Conservation (phyloP, 2,113 vertebrate genomes). For the Uropsilus gracilis region DNA sequence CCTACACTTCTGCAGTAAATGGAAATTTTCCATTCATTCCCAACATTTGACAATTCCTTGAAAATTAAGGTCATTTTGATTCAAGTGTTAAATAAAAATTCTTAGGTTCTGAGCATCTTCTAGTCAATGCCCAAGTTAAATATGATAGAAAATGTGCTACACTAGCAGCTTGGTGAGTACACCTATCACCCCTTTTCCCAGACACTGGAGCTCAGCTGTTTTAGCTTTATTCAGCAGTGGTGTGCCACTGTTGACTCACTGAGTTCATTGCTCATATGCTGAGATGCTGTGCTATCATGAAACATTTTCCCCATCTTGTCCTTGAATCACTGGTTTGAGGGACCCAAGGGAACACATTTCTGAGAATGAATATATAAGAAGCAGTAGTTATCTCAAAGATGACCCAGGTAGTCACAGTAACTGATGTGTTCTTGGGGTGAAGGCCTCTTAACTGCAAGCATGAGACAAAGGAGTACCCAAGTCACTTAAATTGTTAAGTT, state of each 20-base stretch:
- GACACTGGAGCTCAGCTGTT: not conserved
- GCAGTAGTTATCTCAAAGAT: not conserved
- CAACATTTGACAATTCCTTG: not conserved
- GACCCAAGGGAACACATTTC: not conserved
- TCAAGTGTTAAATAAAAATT: not conserved
- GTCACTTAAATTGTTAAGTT: too few relatives aligned
- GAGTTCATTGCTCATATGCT: not conserved
- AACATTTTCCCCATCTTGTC: not conserved
- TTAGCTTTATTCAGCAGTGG: not conserved
- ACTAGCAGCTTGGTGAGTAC: not conserved
- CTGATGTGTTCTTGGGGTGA: not conserved
- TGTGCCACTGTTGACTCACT: accelerated
- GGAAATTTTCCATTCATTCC: accelerated
- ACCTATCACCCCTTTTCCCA: not conserved
- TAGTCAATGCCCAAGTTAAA: not conserved
- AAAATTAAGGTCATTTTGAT: not conserved
- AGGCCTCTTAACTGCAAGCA: too few relatives aligned
- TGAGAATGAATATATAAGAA: not conserved
- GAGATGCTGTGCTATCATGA: not conserved
- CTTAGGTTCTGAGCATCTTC: not conserved
- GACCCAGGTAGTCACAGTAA: not conserved
- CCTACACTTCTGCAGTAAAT: not conserved
- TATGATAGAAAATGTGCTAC: not conserved
- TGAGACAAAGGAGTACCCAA: too few relatives aligned
- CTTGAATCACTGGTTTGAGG: not conserved